Base-by-base conservation (phyloP, 1,140 invertebrate genomes). In the Pseudachorutes palmiensis region DNA sequence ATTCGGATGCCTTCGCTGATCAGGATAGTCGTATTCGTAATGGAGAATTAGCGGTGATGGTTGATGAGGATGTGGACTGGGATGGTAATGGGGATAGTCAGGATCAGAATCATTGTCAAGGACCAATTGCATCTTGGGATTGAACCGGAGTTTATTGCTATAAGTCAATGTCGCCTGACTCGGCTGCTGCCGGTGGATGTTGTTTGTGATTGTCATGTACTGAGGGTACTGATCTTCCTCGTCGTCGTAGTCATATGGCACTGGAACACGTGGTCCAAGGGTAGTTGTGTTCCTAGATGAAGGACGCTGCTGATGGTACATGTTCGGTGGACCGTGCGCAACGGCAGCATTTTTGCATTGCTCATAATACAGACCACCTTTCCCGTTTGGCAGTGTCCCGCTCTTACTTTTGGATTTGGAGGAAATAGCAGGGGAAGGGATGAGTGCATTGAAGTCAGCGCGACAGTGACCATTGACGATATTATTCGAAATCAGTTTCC, bases 401-500 rank as follows among this genome's bases (percentile, higher is more conserved):
- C 5, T 9, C 5, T 41, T 41, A 5, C 19, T 41, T 41, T 41
- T 41, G 19, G 36, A 41, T 41, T 41, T 41, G 5, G 36, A 41
- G 5, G 36, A 41, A 41, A 41, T 5, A 19, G 36, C 36, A 9
- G 36, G 36, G 5, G 36, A 41, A 41, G 36, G 36, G 5, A 19
- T 5, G 36, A 41, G 5, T 41, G 36, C 5, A 41, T 5, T 19
- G 19, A 5, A 19, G 36, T 9, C 5, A 9, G 5, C 36, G 5
- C 36, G 5, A 65, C 30, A 36, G 51, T 65, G 64, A 26, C 58
- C 67, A 69, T 69, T 69, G 41, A 57, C 58, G 62, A 69, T 12
- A 49, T 41, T 65, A 66, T 36, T 66, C 64, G 29, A 60, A 59
- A 33, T 60, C 45, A 49, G 65, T 69, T 62, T 69, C 67, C 33